Conservation (phyloP, 2,113 vertebrate genomes). For the Xenotilapia flavipinnis region DNA sequence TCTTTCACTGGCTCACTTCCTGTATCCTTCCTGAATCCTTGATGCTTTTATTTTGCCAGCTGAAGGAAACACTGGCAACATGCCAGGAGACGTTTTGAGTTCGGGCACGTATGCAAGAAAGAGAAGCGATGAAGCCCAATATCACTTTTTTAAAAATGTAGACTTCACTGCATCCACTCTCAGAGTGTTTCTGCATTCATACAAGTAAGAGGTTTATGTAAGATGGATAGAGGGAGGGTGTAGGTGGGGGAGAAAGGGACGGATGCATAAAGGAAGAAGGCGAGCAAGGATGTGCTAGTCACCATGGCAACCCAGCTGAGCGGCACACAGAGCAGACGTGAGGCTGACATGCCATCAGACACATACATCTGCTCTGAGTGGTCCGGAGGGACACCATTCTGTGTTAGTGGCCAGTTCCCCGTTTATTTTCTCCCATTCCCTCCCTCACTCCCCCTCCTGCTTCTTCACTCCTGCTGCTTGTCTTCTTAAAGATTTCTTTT, state of each 20-base stretch:
- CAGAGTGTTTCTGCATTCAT: background rate
- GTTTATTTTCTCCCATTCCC: background rate
- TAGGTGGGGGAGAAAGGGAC: background rate
- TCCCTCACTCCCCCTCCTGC: background rate
- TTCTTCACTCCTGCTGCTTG: background rate
- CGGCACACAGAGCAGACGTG: slow-evolving; percentile 41
- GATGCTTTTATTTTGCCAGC: slow-evolving; percentile 8
- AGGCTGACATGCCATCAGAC: slow-evolving; percentile 43
- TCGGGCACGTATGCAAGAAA: background rate
- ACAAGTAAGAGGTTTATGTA: slow-evolving; percentile 54
- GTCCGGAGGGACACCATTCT: background rate
- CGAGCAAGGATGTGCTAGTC: slow-evolving; percentile 39
- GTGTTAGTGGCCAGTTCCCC: background rate
- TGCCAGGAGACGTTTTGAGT: slow-evolving; percentile 17
- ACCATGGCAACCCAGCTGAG: slow-evolving; percentile 55
- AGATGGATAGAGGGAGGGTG: slow-evolving; percentile 4
- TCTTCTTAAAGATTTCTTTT: slow-evolving; percentile 10
- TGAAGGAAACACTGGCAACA: background rate
- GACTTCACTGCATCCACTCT: slow-evolving; percentile 19
- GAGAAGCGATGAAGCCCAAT: background rate
- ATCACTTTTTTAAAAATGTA: background rate
- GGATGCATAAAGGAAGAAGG: background rate
- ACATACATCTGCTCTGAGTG: background rate
- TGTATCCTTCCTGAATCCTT: slow-evolving; percentile 10
- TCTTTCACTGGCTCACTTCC: slow-evolving; percentile 25